Base-by-base conservation (phyloP, 2,888 invertebrate species). In the Poecilus cupreus region DNA sequence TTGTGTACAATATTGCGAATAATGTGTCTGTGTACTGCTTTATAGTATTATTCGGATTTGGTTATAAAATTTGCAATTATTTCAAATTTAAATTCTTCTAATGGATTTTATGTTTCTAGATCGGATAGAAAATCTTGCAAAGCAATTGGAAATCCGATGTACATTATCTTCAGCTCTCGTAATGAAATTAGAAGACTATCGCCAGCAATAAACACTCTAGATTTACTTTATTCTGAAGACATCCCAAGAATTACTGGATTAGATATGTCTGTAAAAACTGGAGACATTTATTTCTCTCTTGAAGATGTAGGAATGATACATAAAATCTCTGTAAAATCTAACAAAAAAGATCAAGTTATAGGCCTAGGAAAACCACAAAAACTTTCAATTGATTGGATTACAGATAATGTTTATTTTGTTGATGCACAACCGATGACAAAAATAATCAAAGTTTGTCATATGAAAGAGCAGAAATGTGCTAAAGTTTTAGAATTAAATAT, bases 371-470 rank as follows among this genome's bases (percentile, higher is more conserved):
- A 87, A 81, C 92, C 92, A 0, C 88, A 88, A 54, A 89, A 93
- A 88, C 86, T 96, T 46, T 91, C 94, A 0, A 90, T 94, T 1
- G 96, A 96, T 85, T 96, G 96, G 96, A 88, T 93, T 22, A 93
- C 94, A 0, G 91, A 92, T 10, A 95, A 94, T 85, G 89, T 95
- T 0, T 96, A 95, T 87, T 93, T 93, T 83, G 91, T 92, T 80
- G 87, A 88, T 0, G 88, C 89, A 32, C 87, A 87, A 60, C 60
- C 75, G 18, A 24, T 37, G 5, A 10, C 26, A 6, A 81, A 64
- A 81, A 64, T 60, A 64, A 88, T 93, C 0, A 86, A 90, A 24
- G 92, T 91, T 0, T 94, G 94, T 85, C 90, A 91, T 82, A 89
- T 94, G 74, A 87, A 87, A 1, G 89, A 87, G 82, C 89, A 90